Conservation (phyloP, 2,113 vertebrate species). For the Gnathonemus longibarbis region DNA sequence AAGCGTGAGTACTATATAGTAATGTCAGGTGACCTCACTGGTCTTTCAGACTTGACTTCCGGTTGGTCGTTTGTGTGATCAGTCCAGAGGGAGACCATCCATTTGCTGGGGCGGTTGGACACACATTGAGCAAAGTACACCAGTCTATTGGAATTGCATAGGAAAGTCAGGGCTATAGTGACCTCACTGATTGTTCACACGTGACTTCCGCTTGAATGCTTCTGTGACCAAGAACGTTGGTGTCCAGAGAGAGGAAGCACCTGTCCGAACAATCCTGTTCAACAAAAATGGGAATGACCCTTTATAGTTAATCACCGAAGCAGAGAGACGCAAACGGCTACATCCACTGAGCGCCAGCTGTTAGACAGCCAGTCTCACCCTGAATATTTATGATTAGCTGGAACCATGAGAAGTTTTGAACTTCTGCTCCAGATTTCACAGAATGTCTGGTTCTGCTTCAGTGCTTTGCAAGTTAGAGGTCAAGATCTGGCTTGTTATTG, state of each 20-base stretch:
- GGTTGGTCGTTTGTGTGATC: neutral
- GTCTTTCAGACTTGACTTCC: neutral
- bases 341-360: neutral
- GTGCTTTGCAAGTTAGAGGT: neutral
- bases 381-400: neutral
- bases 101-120: neutral
- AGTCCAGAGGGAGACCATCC: neutral
- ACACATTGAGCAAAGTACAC: neutral
- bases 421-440: neutral
- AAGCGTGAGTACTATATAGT: conserved; percentile 60
- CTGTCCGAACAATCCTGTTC: neutral
- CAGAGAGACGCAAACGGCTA: neutral
- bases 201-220: neutral
- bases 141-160: neutral
- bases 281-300: neutral
- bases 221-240: neutral
- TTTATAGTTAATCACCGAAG: neutral
- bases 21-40: neutral
- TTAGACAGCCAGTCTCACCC: neutral
- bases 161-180: neutral
- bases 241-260: neutral
- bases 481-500: neutral
- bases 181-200: neutral
- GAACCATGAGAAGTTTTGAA: neutral
- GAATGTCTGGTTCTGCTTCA: neutral